A percentile compares a stretch with the other conserved stretches of the same genome.
These are phyloP conservation scores for Pangasius djambal DNA, from an alignment of 2,797 vertebrate species.

Conservation along the genomic window DNA sequence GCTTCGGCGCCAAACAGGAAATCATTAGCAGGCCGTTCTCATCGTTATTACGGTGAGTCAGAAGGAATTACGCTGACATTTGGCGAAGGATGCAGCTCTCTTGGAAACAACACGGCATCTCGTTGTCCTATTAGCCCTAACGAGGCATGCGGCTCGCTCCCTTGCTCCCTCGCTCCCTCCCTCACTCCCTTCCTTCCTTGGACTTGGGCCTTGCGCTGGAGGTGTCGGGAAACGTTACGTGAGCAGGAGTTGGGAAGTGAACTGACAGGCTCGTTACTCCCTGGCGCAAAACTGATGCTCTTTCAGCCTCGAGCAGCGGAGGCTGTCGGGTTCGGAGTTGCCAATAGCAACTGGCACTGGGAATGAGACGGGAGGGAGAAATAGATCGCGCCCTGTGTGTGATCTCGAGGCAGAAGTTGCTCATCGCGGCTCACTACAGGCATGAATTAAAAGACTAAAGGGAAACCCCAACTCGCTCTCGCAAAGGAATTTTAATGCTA, in stretches of 20 bases:
- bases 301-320: constrained; percentile 22
- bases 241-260: constrained; percentile 47
- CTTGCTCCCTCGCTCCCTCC: not conserved
- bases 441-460: constrained; percentile 9
- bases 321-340: constrained; percentile 31
- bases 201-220: not conserved
- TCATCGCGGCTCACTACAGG: not conserved
- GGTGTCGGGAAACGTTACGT: constrained; percentile 34
- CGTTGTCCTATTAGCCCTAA: constrained; percentile 42
- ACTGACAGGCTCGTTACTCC: constrained; percentile 66
- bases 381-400: constrained; percentile 27
- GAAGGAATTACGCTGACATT: constrained; percentile 51
- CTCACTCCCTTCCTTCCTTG: not conserved
- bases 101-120: constrained; percentile 45
- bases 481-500: not conserved
- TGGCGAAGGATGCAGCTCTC: constrained; percentile 46
- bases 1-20: constrained; percentile 21
- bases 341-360: constrained; percentile 43
- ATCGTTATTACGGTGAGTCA: constrained; percentile 35
- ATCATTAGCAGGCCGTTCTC: constrained; percentile 21
- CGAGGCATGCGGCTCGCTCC: constrained; percentile 5
- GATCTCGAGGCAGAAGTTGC: constrained; percentile 15
- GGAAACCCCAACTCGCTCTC: not conserved
- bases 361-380: constrained; percentile 7
- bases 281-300: constrained; percentile 25